Percentiles rank a stretch among this genome's conserved stretches.
phyloP scores from a whole-genome alignment of 35 echinoderm and acorn worm species.

The Heliocidaris tuberculata region DNA sequence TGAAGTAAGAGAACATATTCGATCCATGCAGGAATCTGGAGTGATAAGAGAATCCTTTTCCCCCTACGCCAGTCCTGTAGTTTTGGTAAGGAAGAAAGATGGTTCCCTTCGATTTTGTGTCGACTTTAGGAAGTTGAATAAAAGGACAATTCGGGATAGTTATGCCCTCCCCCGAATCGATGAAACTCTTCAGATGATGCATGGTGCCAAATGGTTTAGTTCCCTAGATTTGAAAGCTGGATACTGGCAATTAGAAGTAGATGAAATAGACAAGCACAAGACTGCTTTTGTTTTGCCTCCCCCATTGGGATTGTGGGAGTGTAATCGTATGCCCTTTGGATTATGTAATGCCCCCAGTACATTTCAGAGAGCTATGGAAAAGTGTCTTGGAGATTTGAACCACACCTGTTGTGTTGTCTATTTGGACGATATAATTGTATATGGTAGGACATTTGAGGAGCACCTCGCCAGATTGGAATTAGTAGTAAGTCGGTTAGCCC shows the following conservation, averaged over 20 bases:
- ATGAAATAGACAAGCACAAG: not conserved
- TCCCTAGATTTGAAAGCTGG: not conserved
- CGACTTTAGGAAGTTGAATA: not conserved
- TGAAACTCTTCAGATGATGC: not conserved
- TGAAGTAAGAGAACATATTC: not conserved
- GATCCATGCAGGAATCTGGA: not conserved
- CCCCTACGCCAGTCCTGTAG: not conserved
- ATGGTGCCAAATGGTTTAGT: not conserved
- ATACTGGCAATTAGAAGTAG: not conserved
- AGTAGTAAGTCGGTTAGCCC: conserved; percentile 36
- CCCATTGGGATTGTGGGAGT: not conserved
- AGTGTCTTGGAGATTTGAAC: not conserved
- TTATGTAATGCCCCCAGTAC: too few species aligned
- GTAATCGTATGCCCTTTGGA: not conserved
- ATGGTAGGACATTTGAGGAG: conserved; percentile 27
- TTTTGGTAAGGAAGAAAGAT: not conserved
- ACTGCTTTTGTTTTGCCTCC: not conserved
- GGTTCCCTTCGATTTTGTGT: not conserved
- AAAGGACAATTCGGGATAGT: not conserved
- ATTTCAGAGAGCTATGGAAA: not conserved
- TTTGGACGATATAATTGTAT: not conserved
- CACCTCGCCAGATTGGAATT: conserved; percentile 49
- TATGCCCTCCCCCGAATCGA: not conserved
- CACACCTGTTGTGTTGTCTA: not conserved
- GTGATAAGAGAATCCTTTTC: not conserved